phyloP scores from a whole-genome alignment of 2,888 invertebrate species.

The Agrypnus murinus region DNA sequence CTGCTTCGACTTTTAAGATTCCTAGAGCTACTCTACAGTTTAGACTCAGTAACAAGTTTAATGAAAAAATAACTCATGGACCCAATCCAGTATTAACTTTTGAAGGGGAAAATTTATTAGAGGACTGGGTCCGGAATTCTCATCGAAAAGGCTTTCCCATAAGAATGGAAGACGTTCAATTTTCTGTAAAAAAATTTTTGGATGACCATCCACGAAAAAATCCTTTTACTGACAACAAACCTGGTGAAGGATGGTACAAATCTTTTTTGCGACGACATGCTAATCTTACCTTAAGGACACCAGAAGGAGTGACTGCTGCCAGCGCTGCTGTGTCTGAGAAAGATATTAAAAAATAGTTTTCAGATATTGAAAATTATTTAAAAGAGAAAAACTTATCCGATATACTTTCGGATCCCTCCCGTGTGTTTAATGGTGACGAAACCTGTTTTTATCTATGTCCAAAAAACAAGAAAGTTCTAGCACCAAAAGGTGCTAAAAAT shows the following conservation, averaged over 20 bases:
- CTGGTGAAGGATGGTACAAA: slow-evolving; percentile 58
- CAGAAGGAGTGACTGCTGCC: background rate
- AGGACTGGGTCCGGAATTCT: background rate
- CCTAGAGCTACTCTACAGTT: background rate
- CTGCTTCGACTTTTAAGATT: too few species aligned
- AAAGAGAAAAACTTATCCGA: background rate
- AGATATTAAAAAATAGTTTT: background rate
- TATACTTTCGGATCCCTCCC: background rate
- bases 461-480: background rate
- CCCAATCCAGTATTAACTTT: background rate
- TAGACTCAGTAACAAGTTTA: background rate
- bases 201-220: slow-evolving; percentile 40
- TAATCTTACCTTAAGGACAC: background rate
- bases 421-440: background rate
- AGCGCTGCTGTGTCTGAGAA: background rate
- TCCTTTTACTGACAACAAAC: slow-evolving; percentile 51
- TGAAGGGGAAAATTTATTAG: background rate
- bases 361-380: background rate
- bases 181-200: slow-evolving; percentile 43
- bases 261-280: background rate
- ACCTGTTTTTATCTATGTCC: background rate
- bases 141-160: slow-evolving; percentile 61
- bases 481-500: slow-evolving; percentile 1
- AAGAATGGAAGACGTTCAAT: slow-evolving; percentile 38
- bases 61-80: background rate